Conservation (phyloP, 2,797 vertebrate genomes). For the Euthynnus affinis region DNA sequence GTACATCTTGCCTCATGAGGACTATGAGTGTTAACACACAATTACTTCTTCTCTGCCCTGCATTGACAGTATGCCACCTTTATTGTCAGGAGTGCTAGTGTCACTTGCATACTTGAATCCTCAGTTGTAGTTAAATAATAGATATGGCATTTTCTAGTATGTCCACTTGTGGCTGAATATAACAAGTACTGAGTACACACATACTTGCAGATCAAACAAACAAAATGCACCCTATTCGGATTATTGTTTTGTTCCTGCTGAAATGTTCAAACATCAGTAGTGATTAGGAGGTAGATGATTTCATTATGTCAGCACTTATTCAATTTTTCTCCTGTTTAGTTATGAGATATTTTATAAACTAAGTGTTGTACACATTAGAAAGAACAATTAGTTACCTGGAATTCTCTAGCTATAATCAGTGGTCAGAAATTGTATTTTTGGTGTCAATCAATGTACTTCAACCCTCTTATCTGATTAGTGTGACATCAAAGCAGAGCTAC, state of each 20-base stretch:
- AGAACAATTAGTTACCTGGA: background rate
- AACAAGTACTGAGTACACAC: background rate
- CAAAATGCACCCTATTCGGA: background rate
- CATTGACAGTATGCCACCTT: conserved; percentile 58
- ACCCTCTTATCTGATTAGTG: too few species aligned
- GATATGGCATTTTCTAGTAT: conserved; percentile 34
- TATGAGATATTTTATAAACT: background rate
- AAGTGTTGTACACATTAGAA: background rate
- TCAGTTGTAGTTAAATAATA: conserved; percentile 53
- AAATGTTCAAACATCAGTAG: background rate
- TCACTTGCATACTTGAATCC: conserved; percentile 51
- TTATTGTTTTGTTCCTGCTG: background rate
- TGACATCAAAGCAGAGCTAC: background rate
- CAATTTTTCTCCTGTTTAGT: background rate
- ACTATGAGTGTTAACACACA: conserved; percentile 72
- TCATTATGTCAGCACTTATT: background rate
- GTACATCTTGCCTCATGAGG: conserved; percentile 63
- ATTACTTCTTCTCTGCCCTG: conserved; percentile 64
- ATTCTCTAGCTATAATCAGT: background rate
- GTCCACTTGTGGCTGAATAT: conserved; percentile 37
- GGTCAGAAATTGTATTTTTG: too few species aligned
- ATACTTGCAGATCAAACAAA: background rate
- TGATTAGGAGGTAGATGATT: background rate
- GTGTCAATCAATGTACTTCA: too few species aligned
- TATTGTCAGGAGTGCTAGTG: conserved; percentile 55